Evolutionary conservation across 2,888 invertebrate genomes (phyloP).

Genomic region (Mythimna vitellina): DNA sequence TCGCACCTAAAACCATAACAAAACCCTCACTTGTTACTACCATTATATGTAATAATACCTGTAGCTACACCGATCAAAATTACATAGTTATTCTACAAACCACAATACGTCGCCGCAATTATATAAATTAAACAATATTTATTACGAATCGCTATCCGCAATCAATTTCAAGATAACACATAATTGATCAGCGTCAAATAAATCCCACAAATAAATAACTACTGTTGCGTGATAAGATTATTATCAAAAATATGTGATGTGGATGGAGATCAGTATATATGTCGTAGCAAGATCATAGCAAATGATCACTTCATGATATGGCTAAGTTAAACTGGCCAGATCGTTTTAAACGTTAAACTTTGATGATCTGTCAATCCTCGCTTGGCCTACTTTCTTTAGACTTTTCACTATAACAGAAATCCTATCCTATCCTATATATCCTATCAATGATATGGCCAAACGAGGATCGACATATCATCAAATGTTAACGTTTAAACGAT

Average conservation of each 20-base stretch:
- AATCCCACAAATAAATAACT: conserved; percentile 1
- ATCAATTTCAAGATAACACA: conserved; percentile 15
- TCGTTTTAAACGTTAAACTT: too few species aligned
- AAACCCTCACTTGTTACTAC: not conserved
- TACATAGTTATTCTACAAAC: not conserved
- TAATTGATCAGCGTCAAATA: conserved; percentile 2
- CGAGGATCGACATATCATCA: too few species aligned
- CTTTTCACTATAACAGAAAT: too few species aligned
- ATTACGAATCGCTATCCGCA: not conserved
- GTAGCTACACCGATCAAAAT: not conserved
- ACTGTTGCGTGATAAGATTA: conserved; percentile 8
- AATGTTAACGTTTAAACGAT: too few species aligned
- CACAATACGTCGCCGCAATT: not conserved
- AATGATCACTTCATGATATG: too few species aligned
- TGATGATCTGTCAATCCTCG: too few species aligned
- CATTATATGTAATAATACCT: not conserved
- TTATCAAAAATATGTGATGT: conserved; percentile 3
- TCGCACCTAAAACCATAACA: not conserved
- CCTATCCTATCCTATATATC: too few species aligned
- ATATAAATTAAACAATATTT: not conserved
- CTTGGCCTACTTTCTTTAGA: too few species aligned
- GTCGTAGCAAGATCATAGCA: too few species aligned
- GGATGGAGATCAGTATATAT: not conserved
- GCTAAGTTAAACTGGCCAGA: too few species aligned
- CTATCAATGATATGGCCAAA: too few species aligned